Base-by-base conservation (phyloP, 2,888 invertebrate species). In the Cylindroiulus punctatus region DNA sequence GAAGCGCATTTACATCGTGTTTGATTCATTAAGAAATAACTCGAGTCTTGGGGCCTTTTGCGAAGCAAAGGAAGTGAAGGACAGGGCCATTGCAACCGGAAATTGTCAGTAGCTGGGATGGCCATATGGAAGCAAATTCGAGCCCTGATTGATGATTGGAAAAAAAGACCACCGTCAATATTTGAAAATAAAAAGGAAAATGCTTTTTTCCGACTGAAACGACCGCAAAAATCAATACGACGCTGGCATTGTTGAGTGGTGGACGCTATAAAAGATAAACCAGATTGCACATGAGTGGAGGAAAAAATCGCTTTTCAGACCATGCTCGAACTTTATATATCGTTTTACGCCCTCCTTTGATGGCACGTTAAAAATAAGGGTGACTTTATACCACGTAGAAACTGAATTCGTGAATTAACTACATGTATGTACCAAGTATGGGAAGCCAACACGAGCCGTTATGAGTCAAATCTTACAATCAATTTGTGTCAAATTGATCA, bases 141-240 rank as follows among this genome's bases (percentile, higher is more conserved):
- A 52, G 52, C n/a, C 14, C 4, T 52, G 52, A 52, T 52, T 52
- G 52, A 52, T 52, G 52, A 52, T 52, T n/a, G 4, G n/a, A 52
- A 52, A 52, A 52, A 52, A 36, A 36, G 7, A 36, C 36, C 36
- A 47, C 8, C 52, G 52, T n/a, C 52, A 52, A 52, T 52, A 52
- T 52, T 52, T 19, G 52, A 52, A 52, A 52, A 52, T 52, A 52
- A 52, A 52, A 52, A 52, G n/a, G n/a, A 52, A 52, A 52, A 19
- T 52, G 52, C 19, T 19, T n/a, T 17, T 47, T n/a, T n/a, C 52
- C 36, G n/a, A 52, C n/a, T 52, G 52, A n/a, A 52, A n/a, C 52
- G n/a, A 52, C 52, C 52, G 52, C n/a, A 52, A 52, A 52, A 52
- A 52, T 52, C 52, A 52, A 52, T 52, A 52, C 19, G 52, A 52